Evolutionary conservation across 1,140 invertebrate genomes (phyloP).

Genomic region (Polypedilum vanderplanki): DNA sequence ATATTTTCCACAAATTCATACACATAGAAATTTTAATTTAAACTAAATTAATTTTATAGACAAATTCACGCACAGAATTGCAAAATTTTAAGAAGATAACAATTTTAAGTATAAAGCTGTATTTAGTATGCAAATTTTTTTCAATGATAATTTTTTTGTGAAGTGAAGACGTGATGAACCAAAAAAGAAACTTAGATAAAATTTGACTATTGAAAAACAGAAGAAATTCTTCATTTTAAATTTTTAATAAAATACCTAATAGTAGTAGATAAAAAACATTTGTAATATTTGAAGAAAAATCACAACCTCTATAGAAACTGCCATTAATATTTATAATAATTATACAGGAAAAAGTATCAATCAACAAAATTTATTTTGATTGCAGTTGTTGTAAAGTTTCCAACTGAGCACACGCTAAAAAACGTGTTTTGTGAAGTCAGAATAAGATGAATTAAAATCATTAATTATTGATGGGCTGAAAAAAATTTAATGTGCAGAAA

Average conservation of each 20-base stretch:
- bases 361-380: background rate
- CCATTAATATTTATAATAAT: background rate
- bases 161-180: background rate
- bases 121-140: too few species aligned
- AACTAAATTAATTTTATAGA: background rate
- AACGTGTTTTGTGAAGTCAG: too few species aligned
- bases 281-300: background rate
- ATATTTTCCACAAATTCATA: too few species aligned
- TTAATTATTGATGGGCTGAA: too few species aligned
- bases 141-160: too few species aligned
- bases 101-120: background rate
- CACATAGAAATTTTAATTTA: too few species aligned
- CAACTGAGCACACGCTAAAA: too few species aligned
- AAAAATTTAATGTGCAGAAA: too few species aligned
- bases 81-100: background rate
- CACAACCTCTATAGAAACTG: constrained; percentile 16
- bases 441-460: too few species aligned
- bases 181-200: background rate
- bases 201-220: background rate
- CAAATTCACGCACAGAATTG: background rate
- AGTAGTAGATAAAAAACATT: background rate
- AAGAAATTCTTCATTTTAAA: background rate
- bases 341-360: constrained; percentile 6
- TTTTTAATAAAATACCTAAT: background rate
- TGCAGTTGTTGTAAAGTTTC: too few species aligned